Conservation (phyloP, 92 coral and sea anemone species). For the Palythoa heliodiscus region DNA sequence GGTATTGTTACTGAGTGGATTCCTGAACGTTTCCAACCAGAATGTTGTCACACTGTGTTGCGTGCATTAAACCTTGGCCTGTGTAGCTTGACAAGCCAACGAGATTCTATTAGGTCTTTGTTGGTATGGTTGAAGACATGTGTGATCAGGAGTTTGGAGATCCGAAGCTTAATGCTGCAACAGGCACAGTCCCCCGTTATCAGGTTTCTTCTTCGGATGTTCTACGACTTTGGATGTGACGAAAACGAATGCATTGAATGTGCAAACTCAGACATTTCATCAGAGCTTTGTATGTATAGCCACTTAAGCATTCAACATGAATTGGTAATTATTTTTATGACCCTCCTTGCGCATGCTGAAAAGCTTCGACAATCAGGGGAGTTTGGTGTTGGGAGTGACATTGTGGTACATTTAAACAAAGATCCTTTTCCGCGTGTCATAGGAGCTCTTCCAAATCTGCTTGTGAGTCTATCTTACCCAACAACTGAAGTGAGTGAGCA, state of each 20-base stretch:
- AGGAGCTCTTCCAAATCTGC: not conserved
- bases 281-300: not conserved
- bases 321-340: slow-evolving; percentile 1
- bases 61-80: slow-evolving; percentile 16
- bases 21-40: not conserved
- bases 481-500: not conserved
- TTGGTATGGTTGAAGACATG: slow-evolving; percentile 26
- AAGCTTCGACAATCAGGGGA: slow-evolving; percentile 4
- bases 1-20: slow-evolving; percentile 21
- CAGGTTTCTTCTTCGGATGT: slow-evolving; percentile 28
- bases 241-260: not conserved
- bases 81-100: not conserved
- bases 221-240: not conserved
- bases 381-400: not conserved
- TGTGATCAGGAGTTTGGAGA: slow-evolving; percentile 3
- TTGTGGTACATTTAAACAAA: slow-evolving; percentile 4
- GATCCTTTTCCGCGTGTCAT: slow-evolving; percentile 22
- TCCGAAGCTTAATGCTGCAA: slow-evolving; percentile 3
- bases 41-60: slow-evolving; percentile 14
- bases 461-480: slow-evolving; percentile 7
- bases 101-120: not conserved
- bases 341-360: slow-evolving; percentile 27
- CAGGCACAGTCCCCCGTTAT: slow-evolving; percentile 8
- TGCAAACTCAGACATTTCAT: not conserved
- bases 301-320: not conserved